These are phyloP conservation scores for Onychomys torridus DNA, from an alignment of 2,797 vertebrate genomes.

Conservation along the genomic window DNA sequence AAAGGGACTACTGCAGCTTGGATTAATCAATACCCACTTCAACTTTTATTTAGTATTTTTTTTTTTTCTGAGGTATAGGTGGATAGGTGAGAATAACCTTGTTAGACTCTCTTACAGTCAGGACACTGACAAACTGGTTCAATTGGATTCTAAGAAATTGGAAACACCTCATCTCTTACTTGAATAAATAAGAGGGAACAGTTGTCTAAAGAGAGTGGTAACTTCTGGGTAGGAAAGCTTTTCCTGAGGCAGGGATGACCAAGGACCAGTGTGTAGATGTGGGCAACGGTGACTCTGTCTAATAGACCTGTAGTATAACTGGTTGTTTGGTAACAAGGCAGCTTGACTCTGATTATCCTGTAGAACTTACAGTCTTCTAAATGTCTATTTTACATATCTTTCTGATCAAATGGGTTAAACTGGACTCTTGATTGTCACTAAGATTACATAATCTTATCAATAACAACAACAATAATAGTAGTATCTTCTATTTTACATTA, in stretches of 20 bases:
- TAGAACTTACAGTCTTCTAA: not conserved
- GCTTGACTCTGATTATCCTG: not conserved
- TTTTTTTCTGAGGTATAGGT: not conserved
- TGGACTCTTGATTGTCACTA: not conserved
- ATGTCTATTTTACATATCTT: not conserved
- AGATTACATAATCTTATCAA: not conserved
- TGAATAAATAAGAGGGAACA: not conserved
- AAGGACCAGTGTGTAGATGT: not conserved
- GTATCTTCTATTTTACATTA: not conserved
- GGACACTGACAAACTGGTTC: not conserved
- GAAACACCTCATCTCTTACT: not conserved
- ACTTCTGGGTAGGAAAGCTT: not conserved
- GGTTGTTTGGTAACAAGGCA: not conserved
- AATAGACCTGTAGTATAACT: not conserved
- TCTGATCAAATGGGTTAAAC: not conserved
- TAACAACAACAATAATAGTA: not conserved
- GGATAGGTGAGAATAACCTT: not conserved
- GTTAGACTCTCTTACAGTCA: slow-evolving; percentile 17
- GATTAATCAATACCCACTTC: not conserved
- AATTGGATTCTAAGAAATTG: not conserved
- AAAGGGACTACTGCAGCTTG: not conserved
- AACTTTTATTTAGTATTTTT: not conserved
- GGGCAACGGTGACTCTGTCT: not conserved
- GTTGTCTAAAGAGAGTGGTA: not conserved
- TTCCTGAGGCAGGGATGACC: not conserved